Percentiles rank a stretch among this genome's conserved stretches.
These are phyloP conservation scores for Lophotriccus pileatus DNA, from an alignment of 2,797 vertebrate species.

Conservation along the genomic window DNA sequence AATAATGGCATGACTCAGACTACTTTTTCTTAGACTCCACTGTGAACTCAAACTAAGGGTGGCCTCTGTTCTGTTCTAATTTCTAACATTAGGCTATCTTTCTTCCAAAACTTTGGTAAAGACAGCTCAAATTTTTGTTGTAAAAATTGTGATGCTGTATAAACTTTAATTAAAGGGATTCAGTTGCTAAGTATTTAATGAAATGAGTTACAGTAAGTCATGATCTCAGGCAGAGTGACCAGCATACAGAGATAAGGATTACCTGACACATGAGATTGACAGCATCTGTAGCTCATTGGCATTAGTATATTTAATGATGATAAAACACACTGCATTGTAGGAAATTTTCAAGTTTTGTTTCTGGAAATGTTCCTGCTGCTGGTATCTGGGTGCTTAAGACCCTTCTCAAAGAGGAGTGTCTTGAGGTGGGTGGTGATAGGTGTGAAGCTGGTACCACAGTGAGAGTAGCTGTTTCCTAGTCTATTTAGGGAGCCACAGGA, in stretches of 20 bases:
- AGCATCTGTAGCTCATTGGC: neutral
- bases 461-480: neutral
- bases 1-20: conserved; percentile 42
- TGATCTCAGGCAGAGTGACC: neutral
- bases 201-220: neutral
- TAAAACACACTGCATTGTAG: neutral
- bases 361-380: neutral
- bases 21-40: conserved; percentile 33
- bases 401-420: neutral
- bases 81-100: conserved; percentile 27
- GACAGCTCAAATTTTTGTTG: conserved; percentile 9
- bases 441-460: neutral
- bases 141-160: neutral
- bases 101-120: conserved; percentile 27
- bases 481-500: neutral
- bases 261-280: neutral
- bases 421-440: neutral
- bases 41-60: conserved; percentile 4
- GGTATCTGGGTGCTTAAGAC: neutral
- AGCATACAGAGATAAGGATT: neutral
- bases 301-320: neutral
- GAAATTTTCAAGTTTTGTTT: neutral
- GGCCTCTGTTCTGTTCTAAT: conserved; percentile 37
- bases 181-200: neutral
- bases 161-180: neutral